Evolutionary conservation across 2,888 invertebrate genomes (phyloP).

Genomic region (Drosophila recens): DNA sequence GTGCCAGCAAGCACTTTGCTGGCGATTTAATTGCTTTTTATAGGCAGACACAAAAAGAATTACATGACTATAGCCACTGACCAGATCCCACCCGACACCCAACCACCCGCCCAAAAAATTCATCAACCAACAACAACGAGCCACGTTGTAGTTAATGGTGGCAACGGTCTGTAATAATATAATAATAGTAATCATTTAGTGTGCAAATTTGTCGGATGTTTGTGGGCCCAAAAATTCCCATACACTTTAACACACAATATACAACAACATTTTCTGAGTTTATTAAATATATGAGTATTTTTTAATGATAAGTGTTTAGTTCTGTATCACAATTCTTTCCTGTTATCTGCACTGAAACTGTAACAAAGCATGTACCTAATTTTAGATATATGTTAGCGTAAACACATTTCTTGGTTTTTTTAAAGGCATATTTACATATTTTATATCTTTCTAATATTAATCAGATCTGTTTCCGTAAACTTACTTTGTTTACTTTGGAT

Average conservation of each 20-base stretch:
- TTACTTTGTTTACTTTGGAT: no score
- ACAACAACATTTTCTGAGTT: constrained; percentile 22
- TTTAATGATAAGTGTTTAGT: constrained; percentile 21
- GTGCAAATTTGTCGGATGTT: constrained; percentile 69
- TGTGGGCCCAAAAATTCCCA: constrained; percentile 44
- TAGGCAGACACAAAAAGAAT: constrained; percentile 58
- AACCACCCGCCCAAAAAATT: background rate
- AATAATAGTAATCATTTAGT: constrained; percentile 75
- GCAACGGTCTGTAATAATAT: constrained; percentile 60
- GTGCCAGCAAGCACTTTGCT: constrained; percentile 48
- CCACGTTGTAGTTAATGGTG: constrained; percentile 35
- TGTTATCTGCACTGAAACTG: background rate
- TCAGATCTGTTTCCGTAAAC: no score
- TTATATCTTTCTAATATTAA: no score
- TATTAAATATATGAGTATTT: constrained; percentile 29
- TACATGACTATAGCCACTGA: constrained; percentile 22
- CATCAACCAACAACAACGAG: constrained; percentile 23
- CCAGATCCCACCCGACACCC: constrained; percentile 5
- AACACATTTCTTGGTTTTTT: no score
- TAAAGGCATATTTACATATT: no score
- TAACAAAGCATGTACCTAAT: background rate
- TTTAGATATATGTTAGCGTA: background rate
- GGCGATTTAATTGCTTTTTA: constrained; percentile 73
- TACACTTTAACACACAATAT: constrained; percentile 10
- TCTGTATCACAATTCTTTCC: background rate